These are phyloP conservation scores for Rhynchonycteris naso DNA, from an alignment of 2,797 vertebrate species.

Conservation along the genomic window DNA sequence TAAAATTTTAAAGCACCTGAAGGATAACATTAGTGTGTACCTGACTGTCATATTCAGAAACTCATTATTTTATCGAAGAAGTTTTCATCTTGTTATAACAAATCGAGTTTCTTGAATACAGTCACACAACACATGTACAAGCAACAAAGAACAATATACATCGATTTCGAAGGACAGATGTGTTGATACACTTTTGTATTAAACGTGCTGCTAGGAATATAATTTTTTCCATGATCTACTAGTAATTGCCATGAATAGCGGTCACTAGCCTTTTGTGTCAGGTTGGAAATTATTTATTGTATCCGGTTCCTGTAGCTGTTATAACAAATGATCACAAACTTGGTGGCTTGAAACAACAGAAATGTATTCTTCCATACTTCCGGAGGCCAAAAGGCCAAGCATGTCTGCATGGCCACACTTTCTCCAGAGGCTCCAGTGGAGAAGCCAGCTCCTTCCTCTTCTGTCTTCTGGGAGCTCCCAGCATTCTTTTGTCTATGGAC, in stretches of 20 bases:
- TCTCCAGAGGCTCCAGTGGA: background rate
- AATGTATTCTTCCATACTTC: background rate
- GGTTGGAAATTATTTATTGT: background rate
- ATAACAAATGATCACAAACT: background rate
- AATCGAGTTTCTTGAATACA: background rate
- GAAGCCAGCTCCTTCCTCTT: background rate
- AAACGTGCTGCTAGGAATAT: conserved; percentile 26
- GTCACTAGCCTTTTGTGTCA: background rate
- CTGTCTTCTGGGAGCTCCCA: background rate
- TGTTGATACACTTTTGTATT: background rate
- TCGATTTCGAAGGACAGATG: background rate
- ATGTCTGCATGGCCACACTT: background rate
- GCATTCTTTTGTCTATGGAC: background rate
- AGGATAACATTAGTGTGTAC: background rate
- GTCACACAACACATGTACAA: background rate
- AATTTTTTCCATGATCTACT: background rate
- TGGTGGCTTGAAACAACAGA: background rate
- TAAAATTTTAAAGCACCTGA: background rate
- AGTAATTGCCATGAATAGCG: background rate
- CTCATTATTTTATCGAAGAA: conserved; percentile 4
- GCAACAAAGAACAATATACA: background rate
- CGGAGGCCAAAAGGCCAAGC: background rate
- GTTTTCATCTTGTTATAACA: background rate
- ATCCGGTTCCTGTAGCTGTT: background rate
- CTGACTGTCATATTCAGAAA: background rate